Percentiles rank a stretch among this genome's conserved stretches.
Conservation (phyloP, 2,113 vertebrate species). For the Uria aalge region DNA sequence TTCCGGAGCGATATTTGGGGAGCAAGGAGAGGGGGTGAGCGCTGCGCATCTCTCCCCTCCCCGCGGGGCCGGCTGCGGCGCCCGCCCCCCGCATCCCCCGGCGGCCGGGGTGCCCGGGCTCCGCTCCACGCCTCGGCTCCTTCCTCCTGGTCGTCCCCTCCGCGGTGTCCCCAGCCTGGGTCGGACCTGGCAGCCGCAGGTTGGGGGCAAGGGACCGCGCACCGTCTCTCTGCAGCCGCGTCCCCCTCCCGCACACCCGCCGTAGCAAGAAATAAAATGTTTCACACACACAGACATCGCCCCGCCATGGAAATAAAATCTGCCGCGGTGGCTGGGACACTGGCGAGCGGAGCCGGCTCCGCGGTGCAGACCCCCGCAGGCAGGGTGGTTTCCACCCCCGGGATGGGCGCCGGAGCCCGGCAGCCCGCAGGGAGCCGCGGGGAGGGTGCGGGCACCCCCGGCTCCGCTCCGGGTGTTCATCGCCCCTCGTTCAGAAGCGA, state of each 20-base stretch:
- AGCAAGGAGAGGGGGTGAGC: background rate
- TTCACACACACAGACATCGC: background rate
- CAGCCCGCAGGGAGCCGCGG: background rate
- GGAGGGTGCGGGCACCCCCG: background rate
- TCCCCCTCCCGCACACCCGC: background rate
- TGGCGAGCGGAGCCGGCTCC: background rate
- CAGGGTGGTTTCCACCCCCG: rapidly evolving
- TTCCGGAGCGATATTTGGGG: background rate
- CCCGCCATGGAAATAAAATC: background rate
- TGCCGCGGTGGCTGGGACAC: rapidly evolving
- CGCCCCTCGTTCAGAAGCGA: rapidly evolving
- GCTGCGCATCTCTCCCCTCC: background rate
- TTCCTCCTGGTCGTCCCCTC: background rate
- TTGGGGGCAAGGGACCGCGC: background rate
- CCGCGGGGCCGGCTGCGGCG: background rate
- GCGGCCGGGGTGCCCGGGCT: background rate
- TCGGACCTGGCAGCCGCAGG: background rate
- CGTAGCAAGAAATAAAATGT: rapidly evolving
- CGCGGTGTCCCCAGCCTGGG: background rate
- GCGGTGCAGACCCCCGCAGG: background rate
- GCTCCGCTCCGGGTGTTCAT: rapidly evolving
- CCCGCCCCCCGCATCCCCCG: background rate
- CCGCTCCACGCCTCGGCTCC: background rate
- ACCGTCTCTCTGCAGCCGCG: background rate
- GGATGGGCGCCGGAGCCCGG: background rate